Percentiles rank a stretch among this genome's conserved stretches.
Conservation (phyloP, 1,140 invertebrate genomes). For the Battus philenor region DNA sequence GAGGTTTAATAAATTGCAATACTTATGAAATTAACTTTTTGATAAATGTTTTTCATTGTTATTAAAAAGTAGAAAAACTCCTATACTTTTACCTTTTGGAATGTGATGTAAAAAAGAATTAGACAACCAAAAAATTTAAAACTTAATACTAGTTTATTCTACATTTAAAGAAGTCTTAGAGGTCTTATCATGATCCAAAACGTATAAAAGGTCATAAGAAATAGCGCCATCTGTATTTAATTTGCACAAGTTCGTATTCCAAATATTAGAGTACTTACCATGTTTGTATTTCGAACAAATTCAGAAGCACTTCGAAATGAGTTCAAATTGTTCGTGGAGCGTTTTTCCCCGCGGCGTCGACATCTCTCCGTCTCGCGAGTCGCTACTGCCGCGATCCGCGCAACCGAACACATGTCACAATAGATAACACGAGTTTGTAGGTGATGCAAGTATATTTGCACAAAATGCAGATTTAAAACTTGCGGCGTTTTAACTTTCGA, state of each 20-base stretch:
- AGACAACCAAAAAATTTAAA: too few relatives aligned
- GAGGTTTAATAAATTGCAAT: too few relatives aligned
- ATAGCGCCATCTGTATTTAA: constrained; percentile 14
- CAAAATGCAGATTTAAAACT: constrained; percentile 20
- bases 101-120: too few relatives aligned
- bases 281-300: constrained; percentile 24
- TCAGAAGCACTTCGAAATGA: constrained; percentile 20
- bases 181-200: neutral
- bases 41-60: too few relatives aligned
- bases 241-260: neutral
- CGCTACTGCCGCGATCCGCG: constrained; percentile 34
- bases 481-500: neutral
- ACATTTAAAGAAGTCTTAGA: too few relatives aligned
- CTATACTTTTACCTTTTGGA: too few relatives aligned
- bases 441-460: constrained; percentile 17
- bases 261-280: constrained; percentile 34
- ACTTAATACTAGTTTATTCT: too few relatives aligned
- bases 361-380: constrained; percentile 40
- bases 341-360: constrained; percentile 26
- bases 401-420: constrained; percentile 34
- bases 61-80: too few relatives aligned
- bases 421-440: constrained; percentile 32
- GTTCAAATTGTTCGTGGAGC: constrained; percentile 21
- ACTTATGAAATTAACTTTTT: too few relatives aligned
- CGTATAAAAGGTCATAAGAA: constrained; percentile 4